Evolutionary conservation across 2,797 vertebrate genomes (phyloP), one percentile per base, ranked within the genome.

Genomic region (Enteromius radiatus): DNA sequence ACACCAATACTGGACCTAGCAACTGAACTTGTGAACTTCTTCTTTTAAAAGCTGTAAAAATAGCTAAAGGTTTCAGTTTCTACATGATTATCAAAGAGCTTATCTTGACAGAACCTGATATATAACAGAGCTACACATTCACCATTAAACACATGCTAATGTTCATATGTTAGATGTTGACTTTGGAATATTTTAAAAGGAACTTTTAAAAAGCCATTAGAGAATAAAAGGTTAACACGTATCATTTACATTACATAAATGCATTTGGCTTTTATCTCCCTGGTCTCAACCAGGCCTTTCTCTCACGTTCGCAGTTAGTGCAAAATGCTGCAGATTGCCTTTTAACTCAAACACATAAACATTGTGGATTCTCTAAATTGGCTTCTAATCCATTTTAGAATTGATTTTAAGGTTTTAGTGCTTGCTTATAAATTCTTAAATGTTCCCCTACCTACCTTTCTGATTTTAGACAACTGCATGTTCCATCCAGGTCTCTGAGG

Each of bases 1-100:
- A 28, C 31, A 52, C 33, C n/a, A 75, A 21, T 70, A 47, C 76
- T 63, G 59, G 67, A 84, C 71, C 82, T 86, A 67, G 78, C 76
- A 33, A 5, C 45, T 47, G 36, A 33, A 65, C 26, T 28, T 77
- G 23, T 63, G 38, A 68, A 80, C 52, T 33, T 14, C 41, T 82
- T 26, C 64, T 84, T 68, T 80, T 65, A 56, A 71, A 76, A 56
- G 33, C 47, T 78, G 74, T 63, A 33, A 63, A 68, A 23, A 79
- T 52, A 79, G 47, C 31, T 26, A 33, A 64, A 79, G 38, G 4
- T 9, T 71, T 6, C 21, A 65, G 49, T 69, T 70, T 56, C 14
- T 70, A 26, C 19, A 56, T n/a, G 2, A 47, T 63, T 47, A 59
- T 82, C 8, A 59, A 65, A 82, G 71, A 19, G 36, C 63, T 82